Evolutionary conservation across 2,888 invertebrate species (phyloP).

Genomic region (Drosophila stalkeri): DNA sequence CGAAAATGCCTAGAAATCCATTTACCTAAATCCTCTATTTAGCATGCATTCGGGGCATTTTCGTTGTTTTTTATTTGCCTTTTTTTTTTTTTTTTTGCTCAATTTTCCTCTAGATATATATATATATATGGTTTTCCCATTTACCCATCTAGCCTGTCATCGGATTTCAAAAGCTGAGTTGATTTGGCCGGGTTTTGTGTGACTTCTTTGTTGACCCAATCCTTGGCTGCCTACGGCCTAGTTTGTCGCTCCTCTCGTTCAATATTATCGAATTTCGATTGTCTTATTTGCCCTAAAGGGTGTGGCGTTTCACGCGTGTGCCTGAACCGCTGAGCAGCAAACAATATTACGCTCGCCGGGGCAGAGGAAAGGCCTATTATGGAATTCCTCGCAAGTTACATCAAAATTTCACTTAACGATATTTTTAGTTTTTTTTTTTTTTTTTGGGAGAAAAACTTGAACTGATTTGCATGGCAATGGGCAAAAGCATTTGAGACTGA

Average conservation of each 20-base stretch:
- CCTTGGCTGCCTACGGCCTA: slow-evolving; percentile 35
- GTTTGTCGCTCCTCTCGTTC: slow-evolving; percentile 36
- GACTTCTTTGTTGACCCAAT: slow-evolving; percentile 51
- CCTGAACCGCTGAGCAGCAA: slow-evolving; percentile 45
- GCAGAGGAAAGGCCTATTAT: slow-evolving; percentile 10
- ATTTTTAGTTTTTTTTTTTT: background rate
- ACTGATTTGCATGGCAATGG: background rate
- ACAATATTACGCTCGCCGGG: slow-evolving; percentile 45
- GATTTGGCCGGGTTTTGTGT: slow-evolving; percentile 64
- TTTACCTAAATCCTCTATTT: slow-evolving; percentile 83
- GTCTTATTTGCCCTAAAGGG: slow-evolving; percentile 59
- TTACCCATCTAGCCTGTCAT: slow-evolving; percentile 54
- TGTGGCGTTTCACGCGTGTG: slow-evolving; percentile 34
- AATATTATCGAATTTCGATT: slow-evolving; percentile 80
- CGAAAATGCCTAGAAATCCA: slow-evolving; percentile 81
- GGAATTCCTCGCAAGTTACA: slow-evolving; percentile 13
- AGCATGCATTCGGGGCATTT: slow-evolving; percentile 81
- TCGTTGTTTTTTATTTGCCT: slow-evolving; percentile 74
- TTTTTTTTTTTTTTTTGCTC: slow-evolving; percentile 19
- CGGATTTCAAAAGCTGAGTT: slow-evolving; percentile 76
- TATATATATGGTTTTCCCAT: background rate
- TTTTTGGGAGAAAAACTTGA: background rate
- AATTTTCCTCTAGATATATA: slow-evolving; percentile 32
- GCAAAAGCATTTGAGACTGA: background rate
- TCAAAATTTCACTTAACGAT: background rate